Base-by-base conservation (phyloP, 2,113 vertebrate genomes). In the Gambusia affinis region DNA sequence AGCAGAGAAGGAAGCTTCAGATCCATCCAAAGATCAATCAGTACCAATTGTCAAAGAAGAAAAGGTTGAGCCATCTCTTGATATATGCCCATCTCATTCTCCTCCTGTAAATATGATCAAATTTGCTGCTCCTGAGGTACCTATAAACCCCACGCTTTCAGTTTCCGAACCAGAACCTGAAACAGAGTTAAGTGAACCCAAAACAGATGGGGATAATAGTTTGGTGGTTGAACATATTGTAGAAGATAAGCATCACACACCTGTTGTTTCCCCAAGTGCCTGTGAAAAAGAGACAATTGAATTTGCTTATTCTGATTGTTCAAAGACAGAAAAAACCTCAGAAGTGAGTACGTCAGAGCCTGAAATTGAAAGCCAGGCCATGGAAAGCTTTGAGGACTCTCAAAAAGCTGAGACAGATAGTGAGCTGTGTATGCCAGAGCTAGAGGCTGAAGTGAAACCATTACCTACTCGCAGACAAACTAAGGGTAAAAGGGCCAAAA, bases 401-500 rank as follows among this genome's bases (percentile, higher is more conserved):
- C 94, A 93, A 12, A 96, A 94, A 87, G 75, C 72, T 0, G 96
- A 96, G 67, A 91, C 3, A 0, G 75, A 85, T 35, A 79, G 87
- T 19, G 96, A 97, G 67, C 85, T 79, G 28, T 91, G 90, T 0
- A 90, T 94, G 0, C 81, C 89, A 64, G 87, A 94, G 65, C 88
- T 95, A 0, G 95, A 96, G 15, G 83, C 85, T 81, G 96, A 97
- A 88, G 89, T 85, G 0, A 96, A 95, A 0, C 94, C 92, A 67
- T 80, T 94, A 15, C 95, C 95, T 89, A 94, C 95, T 42, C 96
- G 95, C 54, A 97, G 96, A 75, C 93, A 95, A n/a, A 93, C 94
- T 44, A 99, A 99, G 88, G 98, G 85, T 78, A 99, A 98, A 87
- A 96, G 96, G 17, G 93, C 95, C 70, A 99, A 97, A 91, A 91